Evolutionary conservation across 1,140 invertebrate species (phyloP), one percentile per base, ranked within the genome.

Genomic region (Babylonia areolata): DNA sequence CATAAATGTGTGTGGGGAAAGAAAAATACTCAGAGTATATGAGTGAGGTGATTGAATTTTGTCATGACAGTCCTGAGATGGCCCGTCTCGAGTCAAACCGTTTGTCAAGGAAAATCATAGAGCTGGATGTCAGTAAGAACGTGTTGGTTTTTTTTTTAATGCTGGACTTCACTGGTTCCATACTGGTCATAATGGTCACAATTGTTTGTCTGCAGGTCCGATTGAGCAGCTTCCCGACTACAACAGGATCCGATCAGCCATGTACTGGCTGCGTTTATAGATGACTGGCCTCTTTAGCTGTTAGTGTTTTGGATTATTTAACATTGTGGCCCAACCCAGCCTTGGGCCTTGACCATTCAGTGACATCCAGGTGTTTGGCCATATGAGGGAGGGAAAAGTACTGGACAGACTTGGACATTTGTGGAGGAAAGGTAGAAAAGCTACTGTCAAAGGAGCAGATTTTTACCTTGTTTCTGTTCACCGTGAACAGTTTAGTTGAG

Each of bases 161-260:
- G n/a, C n/a, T n/a, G n/a, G n/a, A n/a, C 17, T 51, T 51, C 0
- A 1, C 46, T 51, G 46, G 46, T 51, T 0, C 17, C 46, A 51
- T 51, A 9, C 0, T 2, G 9, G 2, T 51, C 9, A 51, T 51
- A 9, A 51, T 12, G 9, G 2, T 51, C 46, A 37, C 12, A 9
- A 6, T 73, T n/a, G 71, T 73, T 6, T 73, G 84, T 80, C 91
- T 92, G 40, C 89, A 94, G 94, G 98, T 80, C 98, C 98, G 35
- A 95, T 97, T 51, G 98, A 99, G 95, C 96, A 96, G 91, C 94
- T 99, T 80, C 96, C 97, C 3, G 98, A 99, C 92, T 99, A 99
- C 95, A 97, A 96, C 91, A 95, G 96, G 90, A 96, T 99, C 91
- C 96, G 98, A 90, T 95, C 95, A 81, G 95, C 95, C 86, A 98